phyloP scores from a whole-genome alignment of 2,113 vertebrate species.

The Natator depressus region DNA sequence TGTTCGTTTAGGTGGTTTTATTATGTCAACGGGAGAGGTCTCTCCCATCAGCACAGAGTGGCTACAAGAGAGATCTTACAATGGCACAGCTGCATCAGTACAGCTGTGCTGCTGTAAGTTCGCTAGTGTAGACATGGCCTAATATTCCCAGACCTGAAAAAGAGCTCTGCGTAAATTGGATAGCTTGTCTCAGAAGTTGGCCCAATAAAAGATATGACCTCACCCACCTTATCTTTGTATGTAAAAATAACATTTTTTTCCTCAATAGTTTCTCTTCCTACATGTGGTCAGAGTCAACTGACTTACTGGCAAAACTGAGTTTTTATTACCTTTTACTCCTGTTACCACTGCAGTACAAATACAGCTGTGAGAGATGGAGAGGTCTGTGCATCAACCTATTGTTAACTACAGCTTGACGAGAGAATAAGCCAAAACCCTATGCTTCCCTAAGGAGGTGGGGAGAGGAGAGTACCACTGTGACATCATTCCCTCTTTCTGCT shows the following conservation, averaged over 20 bases:
- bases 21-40: no score
- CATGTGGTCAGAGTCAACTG: neutral
- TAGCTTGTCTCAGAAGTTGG: neutral
- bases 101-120: no score
- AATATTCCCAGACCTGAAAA: neutral
- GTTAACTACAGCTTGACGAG: conserved; percentile 4
- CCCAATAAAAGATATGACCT: neutral
- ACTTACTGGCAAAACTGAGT: neutral
- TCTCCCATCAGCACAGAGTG: no score
- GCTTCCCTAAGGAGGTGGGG: neutral
- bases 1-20: no score
- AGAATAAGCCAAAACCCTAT: neutral
- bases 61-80: no score
- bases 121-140: no score
- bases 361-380: neutral
- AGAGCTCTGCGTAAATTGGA: neutral
- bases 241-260: neutral
- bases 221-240: neutral
- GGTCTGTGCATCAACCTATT: neutral
- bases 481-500: neutral
- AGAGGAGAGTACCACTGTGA: neutral
- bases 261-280: neutral
- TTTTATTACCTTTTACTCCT: neutral
- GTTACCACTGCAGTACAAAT: neutral
- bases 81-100: no score